phyloP scores from a whole-genome alignment of 2,888 invertebrate genomes.

The Penaeus monodon region DNA sequence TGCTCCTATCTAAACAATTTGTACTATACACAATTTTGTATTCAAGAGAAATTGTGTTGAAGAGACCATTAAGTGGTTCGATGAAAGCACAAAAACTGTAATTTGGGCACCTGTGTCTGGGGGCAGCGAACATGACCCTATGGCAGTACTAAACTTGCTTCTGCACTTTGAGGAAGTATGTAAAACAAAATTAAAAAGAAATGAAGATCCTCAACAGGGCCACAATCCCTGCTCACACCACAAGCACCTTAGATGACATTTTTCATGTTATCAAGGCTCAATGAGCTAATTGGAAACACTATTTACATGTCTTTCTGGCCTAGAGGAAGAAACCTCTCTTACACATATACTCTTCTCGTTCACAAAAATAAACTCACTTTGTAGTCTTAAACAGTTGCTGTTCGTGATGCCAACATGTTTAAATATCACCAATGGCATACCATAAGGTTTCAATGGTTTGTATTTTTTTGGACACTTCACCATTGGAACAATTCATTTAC shows the following conservation, averaged over 20 bases:
- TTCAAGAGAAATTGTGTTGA: constrained; percentile 49
- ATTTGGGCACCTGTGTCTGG: constrained; percentile 39
- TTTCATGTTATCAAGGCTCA: constrained; percentile 39
- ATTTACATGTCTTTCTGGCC: constrained; percentile 47
- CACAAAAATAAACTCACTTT: constrained; percentile 59
- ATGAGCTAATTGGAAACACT: constrained; percentile 36
- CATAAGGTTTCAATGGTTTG: constrained; percentile 34
- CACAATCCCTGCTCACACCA: constrained; percentile 37
- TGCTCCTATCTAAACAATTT: constrained; percentile 51
- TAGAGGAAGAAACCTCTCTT: constrained; percentile 34
- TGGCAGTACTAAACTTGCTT: background rate
- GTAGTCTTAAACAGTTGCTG: constrained; percentile 44
- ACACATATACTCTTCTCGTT: constrained; percentile 40
- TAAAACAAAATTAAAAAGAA: constrained; percentile 35
- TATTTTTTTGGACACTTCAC: constrained; percentile 36
- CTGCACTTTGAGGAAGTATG: background rate
- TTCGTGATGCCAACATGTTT: constrained; percentile 43
- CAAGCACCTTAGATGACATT: constrained; percentile 35
- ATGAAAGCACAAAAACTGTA: constrained; percentile 42
- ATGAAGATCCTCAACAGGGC: constrained; percentile 24
- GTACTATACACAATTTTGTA: constrained; percentile 58
- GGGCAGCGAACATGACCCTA: constrained; percentile 28
- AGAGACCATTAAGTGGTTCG: constrained; percentile 35
- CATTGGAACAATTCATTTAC: constrained; percentile 45
- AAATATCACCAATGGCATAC: constrained; percentile 50